Evolutionary conservation across 2,113 vertebrate genomes (phyloP).

Genomic region (Barbus barbus): DNA sequence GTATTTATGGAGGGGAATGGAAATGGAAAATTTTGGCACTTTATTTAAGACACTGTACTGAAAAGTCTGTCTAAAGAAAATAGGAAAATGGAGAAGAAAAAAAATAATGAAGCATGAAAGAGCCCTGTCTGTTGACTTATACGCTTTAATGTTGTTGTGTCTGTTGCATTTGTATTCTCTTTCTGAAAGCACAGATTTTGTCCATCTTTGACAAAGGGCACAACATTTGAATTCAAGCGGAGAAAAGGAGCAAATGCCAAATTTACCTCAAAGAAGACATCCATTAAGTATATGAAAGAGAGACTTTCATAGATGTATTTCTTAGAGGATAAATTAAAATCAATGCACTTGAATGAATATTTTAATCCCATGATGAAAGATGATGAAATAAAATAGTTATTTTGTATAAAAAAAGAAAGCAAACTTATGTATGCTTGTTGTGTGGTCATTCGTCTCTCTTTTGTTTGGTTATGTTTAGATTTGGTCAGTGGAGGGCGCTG

Average conservation of each 20-base stretch:
- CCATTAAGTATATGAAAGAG: slow-evolving; percentile 30
- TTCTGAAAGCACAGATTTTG: slow-evolving; percentile 23
- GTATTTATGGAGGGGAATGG: slow-evolving; percentile 1
- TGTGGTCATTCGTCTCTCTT: background rate
- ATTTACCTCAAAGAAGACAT: slow-evolving; percentile 3
- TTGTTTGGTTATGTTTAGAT: background rate
- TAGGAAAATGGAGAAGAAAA: slow-evolving; percentile 25
- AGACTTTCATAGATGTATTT: slow-evolving; percentile 42
- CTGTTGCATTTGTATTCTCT: slow-evolving; percentile 25
- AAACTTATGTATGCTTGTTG: background rate
- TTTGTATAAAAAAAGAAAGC: slow-evolving; percentile 63
- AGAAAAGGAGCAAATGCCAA: background rate
- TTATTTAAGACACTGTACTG: slow-evolving; percentile 26
- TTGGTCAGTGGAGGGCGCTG: slow-evolving; percentile 14
- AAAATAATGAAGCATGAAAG: background rate
- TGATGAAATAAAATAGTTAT: slow-evolving; percentile 75
- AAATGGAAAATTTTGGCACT: slow-evolving; percentile 30
- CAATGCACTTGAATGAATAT: slow-evolving; percentile 48
- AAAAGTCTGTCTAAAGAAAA: slow-evolving; percentile 18
- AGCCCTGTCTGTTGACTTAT: slow-evolving; percentile 3
- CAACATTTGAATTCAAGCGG: background rate
- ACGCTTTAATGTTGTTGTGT: background rate
- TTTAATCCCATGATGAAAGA: slow-evolving; percentile 66
- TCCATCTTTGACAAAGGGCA: slow-evolving; percentile 18
- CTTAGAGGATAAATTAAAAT: slow-evolving; percentile 20